Evolutionary conservation across 2,888 invertebrate species (phyloP).

Genomic region (Saturnia pavonia): DNA sequence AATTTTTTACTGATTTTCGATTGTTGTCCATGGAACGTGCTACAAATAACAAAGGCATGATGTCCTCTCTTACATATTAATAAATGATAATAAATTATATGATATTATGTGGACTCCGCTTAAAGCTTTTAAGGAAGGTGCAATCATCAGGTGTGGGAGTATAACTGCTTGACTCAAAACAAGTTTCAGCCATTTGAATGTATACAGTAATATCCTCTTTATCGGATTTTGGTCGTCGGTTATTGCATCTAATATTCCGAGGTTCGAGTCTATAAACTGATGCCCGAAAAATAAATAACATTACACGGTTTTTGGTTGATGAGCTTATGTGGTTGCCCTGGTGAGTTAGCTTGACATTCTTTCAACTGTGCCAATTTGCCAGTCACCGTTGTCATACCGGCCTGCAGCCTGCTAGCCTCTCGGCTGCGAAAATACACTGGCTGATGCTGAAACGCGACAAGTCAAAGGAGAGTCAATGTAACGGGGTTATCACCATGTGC

Average conservation of each 20-base stretch:
- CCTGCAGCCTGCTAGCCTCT: too few relatives aligned
- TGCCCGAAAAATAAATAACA: background rate
- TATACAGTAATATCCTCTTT: background rate
- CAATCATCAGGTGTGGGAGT: background rate
- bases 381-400: too few relatives aligned
- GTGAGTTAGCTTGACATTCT: too few relatives aligned
- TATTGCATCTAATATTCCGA: too few relatives aligned
- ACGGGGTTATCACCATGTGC: too few relatives aligned
- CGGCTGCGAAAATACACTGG: too few relatives aligned
- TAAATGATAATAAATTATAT: background rate
- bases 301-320: too few relatives aligned
- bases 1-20: background rate
- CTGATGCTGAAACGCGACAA: too few relatives aligned
- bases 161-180: background rate
- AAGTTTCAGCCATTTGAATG: background rate
- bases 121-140: conserved; percentile 3
- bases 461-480: too few relatives aligned
- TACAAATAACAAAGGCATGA: background rate
- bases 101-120: background rate
- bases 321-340: too few relatives aligned
- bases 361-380: too few relatives aligned
- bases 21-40: background rate
- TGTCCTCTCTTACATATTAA: background rate
- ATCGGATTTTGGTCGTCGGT: background rate
- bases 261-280: too few relatives aligned